Evolutionary conservation across 2,797 vertebrate species (phyloP).

Genomic region (Notolepis coatsorum): DNA sequence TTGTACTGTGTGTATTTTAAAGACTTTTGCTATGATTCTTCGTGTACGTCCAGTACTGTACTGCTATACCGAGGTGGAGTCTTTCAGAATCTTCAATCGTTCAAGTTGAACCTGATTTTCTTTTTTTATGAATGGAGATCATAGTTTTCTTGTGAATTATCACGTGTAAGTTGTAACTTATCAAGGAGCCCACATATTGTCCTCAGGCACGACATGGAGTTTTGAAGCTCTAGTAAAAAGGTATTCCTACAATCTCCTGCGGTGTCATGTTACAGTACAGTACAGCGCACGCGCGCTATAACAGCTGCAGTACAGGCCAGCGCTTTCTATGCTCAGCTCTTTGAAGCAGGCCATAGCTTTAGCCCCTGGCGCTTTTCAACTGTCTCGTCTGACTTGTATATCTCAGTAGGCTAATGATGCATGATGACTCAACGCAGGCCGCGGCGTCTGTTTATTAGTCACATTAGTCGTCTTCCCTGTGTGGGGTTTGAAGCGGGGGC

Average conservation of each 20-base stretch:
- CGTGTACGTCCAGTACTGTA: background rate
- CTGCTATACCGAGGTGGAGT: background rate
- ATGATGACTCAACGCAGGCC: slow-evolving; percentile 29
- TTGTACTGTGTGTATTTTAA: background rate
- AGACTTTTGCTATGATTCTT: background rate
- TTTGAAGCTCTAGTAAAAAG: background rate
- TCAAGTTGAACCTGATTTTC: background rate
- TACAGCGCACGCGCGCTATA: background rate
- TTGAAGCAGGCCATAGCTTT: background rate
- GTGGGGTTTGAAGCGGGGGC: background rate
- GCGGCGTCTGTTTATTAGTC: slow-evolving; percentile 17
- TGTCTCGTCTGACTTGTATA: slow-evolving; percentile 14
- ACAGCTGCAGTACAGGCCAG: slow-evolving; percentile 1
- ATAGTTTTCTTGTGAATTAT: too few species aligned
- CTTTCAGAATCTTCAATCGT: background rate
- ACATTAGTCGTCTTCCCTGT: slow-evolving; percentile 2
- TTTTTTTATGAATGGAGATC: background rate
- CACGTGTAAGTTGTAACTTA: too few species aligned
- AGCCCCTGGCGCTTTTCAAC: background rate
- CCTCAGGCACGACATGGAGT: too few species aligned
- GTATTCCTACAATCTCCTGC: background rate
- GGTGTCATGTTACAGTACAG: slow-evolving; percentile 1
- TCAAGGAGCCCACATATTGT: background rate
- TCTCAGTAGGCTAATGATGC: slow-evolving; percentile 9
- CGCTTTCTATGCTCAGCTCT: background rate